phyloP scores from a whole-genome alignment of 2,888 invertebrate genomes.

The Bombylius major region DNA sequence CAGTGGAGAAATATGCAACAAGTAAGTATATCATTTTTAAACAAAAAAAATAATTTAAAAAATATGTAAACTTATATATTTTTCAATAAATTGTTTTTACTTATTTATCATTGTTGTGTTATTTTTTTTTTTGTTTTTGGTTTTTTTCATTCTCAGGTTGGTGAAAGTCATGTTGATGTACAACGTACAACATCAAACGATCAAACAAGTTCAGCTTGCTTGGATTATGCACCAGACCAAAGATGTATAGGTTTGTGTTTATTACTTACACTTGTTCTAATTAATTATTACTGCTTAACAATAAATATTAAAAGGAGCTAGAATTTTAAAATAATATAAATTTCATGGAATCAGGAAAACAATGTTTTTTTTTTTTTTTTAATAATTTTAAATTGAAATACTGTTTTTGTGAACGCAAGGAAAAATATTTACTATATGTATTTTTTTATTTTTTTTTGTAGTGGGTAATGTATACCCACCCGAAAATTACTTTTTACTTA shows the following conservation, averaged over 20 bases:
- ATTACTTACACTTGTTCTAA: slow-evolving; percentile 9
- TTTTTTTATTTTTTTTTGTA: no score
- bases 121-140: neutral
- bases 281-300: neutral
- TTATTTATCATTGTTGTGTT: neutral
- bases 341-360: no score
- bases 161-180: slow-evolving; percentile 22
- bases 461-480: no score
- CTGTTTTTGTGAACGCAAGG: no score
- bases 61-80: neutral
- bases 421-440: no score
- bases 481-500: no score
- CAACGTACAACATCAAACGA: slow-evolving; percentile 26
- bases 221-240: slow-evolving; percentile 31
- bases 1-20: slow-evolving; percentile 52
- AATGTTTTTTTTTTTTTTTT: no score
- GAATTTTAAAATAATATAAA: neutral
- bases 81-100: neutral
- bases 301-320: neutral
- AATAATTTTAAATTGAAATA: no score
- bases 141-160: slow-evolving; percentile 10
- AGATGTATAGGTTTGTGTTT: slow-evolving; percentile 38
- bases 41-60: no score
- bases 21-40: slow-evolving; percentile 32
- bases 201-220: slow-evolving; percentile 30